Evolutionary conservation across 64 coral and sea anemone species (phyloP), one percentile per base, ranked within the genome.

Genomic region (Hydrozoanthus tunicans): DNA sequence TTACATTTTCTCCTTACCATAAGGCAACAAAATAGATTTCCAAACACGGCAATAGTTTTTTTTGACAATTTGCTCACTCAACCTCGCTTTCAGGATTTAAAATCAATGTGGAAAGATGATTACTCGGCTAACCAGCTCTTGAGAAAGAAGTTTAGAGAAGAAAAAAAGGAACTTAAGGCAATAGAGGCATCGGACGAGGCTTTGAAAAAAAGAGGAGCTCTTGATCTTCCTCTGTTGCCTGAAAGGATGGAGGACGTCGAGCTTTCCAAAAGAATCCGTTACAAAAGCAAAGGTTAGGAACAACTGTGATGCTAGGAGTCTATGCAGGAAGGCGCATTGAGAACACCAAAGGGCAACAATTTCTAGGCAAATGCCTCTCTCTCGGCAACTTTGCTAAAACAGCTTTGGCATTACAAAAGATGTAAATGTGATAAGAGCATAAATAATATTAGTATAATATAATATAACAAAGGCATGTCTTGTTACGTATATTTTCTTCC

Each of bases 41-140:
- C 32, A 43, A 43, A 43, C 32, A 43, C 2, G 32, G 32, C 32
- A 43, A 1, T 43, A 43, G 32, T 43, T 0, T 43, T 43, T 43
- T 43, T 43, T 43, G 32, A 43, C 32, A 1, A 43, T 43, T 71
- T 51, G 13, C 9, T 52, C 72, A 76, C 32, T 43, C 0, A 15
- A 57, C n/a, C 59, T 73, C 73, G 10, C 7, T 86, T 58, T 15
- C 59, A 98, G 97, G 97, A 94, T 66, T 90, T 99, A 3, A 92
- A 99, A 74, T 93, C 94, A 59, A 79, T 95, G 58, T 99, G 97
- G 97, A 96, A 89, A 80, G 97, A 99, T 64, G 97, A 99, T 56
- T 99, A 95, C 82, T 85, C 91, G 4, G 89, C 92, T n/a, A 99
- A 99, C 89, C 94, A 99, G 77, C 79, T 99, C 13, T 64, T 99